Conservation (phyloP, 2,113 vertebrate species). For the Lampris megalopsis region DNA sequence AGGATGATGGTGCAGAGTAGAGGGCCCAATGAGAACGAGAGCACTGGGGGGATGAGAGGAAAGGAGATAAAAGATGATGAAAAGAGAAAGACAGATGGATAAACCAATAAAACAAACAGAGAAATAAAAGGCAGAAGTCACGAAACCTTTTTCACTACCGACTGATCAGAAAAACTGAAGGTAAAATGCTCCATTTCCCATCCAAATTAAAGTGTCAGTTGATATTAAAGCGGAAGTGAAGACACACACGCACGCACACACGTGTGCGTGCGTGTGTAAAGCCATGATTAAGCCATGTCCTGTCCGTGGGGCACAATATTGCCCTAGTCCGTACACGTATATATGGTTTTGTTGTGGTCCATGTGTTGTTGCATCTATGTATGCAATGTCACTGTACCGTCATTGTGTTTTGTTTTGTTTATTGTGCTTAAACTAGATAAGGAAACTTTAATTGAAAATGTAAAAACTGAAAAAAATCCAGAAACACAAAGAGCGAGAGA, state of each 20-base stretch:
- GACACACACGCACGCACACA: slow-evolving; percentile 12
- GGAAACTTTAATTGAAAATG: too few species aligned
- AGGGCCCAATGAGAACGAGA: background rate
- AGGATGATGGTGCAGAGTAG: slow-evolving; percentile 16
- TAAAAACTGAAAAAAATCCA: too few species aligned
- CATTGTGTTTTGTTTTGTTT: background rate
- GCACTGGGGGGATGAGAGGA: background rate
- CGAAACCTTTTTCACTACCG: slow-evolving; percentile 51
- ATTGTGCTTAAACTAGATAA: too few species aligned
- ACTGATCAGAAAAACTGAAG: slow-evolving; percentile 61
- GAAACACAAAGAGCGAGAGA: too few species aligned
- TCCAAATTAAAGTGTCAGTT: slow-evolving; percentile 83
- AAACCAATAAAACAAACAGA: slow-evolving; percentile 42
- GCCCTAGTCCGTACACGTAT: too few species aligned
- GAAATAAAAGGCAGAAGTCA: slow-evolving; percentile 64
- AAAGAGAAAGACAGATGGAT: slow-evolving; percentile 12
- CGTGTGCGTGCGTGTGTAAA: background rate
- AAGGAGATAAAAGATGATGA: slow-evolving; percentile 5
- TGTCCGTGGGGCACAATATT: too few species aligned
- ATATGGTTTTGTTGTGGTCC: background rate
- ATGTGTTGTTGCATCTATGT: slow-evolving; percentile 61
- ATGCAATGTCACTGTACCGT: slow-evolving; percentile 60
- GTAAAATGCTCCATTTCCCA: slow-evolving; percentile 81
- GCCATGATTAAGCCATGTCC: slow-evolving; percentile 35
- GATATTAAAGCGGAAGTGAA: slow-evolving; percentile 79